Base-by-base conservation (phyloP, 2,113 vertebrate species). In the Petrocephalus microphthalmus region DNA sequence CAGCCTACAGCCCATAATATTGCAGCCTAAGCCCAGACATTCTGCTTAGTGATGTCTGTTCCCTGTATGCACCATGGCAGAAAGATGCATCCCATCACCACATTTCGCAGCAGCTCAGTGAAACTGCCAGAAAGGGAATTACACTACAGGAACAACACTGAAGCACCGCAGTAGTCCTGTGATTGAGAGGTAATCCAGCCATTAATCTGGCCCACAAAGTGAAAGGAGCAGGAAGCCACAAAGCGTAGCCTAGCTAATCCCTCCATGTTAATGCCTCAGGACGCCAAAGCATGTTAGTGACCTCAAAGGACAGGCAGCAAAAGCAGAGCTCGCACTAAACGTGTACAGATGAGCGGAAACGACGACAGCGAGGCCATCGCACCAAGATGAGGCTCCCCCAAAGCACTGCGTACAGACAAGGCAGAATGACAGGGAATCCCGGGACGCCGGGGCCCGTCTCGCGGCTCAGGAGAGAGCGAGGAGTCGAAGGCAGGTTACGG, bases 401-500 rank as follows among this genome's bases (percentile, higher is more conserved):
- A 49, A 49, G 81, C 45, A 2, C 4, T 6, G 37, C 42, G 7
- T 8, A 81, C 20, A 49, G 19, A 82, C 78, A 82, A 22, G 19
- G 81, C 20, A 57, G 22, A 74, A 20, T 11, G 11, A 6, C 5
- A 42, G 22, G 22, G 45, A 49, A 10, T 17, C 42, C 47, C 56
- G 71, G 37, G 5, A 42, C 52, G 1, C 67, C 42, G n/a, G 60
- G 74, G 13, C 51, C 51, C 84, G 84, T 57, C 49, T 60, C 22
- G 3, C 47, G 74, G 53, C 19, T 42, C 42, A 85, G 37, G 37
- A 37, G 51, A 3, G 17, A 7, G 7, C 64, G 49, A 17, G 10
- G 13, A 51, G 56, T 42, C 0, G 51, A 84, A 67, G 89, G 86
- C 90, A 92, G 91, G 87, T 90, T 93, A 93, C 3, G 42, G 92